Base-by-base conservation (phyloP, 2,113 vertebrate genomes). In the Acrocephalus kingi region DNA sequence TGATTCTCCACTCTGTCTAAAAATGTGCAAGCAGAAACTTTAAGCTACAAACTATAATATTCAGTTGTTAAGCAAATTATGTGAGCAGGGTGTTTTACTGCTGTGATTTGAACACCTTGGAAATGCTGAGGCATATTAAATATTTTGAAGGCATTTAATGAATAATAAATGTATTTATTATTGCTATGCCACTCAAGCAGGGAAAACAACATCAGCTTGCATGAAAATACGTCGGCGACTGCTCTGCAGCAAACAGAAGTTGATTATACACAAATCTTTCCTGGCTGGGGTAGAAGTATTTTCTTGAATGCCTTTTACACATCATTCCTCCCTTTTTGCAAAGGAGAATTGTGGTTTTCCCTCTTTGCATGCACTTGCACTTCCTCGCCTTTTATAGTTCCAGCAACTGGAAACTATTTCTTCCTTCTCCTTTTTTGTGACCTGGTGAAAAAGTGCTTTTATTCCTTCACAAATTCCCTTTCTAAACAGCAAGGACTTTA, bases 161-260 rank as follows among this genome's bases (percentile, higher is more conserved):
- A 95, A 96, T 94, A 91, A 96, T 95, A 92, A 89, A 96, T 91
- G 68, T 61, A 75, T 91, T 94, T 94, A 51, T 89, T 94, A 94
- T 84, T 94, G 69, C 68, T 63, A 12, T 63, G 56, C 64, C 77
- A 64, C 62, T 94, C 77, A 72, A 91, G 45, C 84, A 87, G 81
- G 35, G 76, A 89, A 92, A 91, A 76, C 79, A 88, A 74, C 64
- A 92, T 45, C 24, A 66, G 48, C 45, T 78, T 87, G 64, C 46
- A 45, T 25, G 27, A 92, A 87, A 84, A 59, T 84, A 28, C 3
- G 1, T 58, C 2, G 0, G 41, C 52, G 81, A 52, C 62, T 7
- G 3, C 41, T 90, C 66, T 58, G 45, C 19, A 49, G 80, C 69
- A 89, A 95, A 75, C 10, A 84, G 64, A 87, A 78, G 58, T 17